Evolutionary conservation across 1,140 invertebrate species (phyloP).

Genomic region (Apis dorsata): DNA sequence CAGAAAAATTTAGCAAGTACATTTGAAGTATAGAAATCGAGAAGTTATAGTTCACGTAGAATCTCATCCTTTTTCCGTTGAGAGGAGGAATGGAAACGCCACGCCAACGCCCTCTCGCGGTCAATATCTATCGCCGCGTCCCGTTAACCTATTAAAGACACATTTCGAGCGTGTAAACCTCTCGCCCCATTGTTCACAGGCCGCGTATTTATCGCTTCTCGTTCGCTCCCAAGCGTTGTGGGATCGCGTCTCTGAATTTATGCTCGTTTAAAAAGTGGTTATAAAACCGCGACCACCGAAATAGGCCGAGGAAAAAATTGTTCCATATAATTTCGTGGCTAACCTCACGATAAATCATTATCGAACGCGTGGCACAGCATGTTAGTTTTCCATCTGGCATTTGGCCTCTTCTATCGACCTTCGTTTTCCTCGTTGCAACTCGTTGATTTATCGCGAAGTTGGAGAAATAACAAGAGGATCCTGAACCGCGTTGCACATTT

Average conservation of each 20-base stretch:
- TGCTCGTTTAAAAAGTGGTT: constrained; percentile 24
- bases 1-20: too few species aligned
- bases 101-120: not conserved
- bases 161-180: constrained; percentile 8
- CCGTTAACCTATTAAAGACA: constrained; percentile 34
- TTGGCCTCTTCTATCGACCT: constrained; percentile 66
- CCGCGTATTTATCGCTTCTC: constrained; percentile 20
- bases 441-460: constrained; percentile 79
- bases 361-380: constrained; percentile 36
- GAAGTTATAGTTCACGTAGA: constrained; percentile 11
- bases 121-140: constrained; percentile 34
- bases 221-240: not conserved
- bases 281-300: constrained; percentile 1
- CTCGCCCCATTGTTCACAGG: not conserved
- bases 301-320: not conserved
- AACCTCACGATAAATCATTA: constrained; percentile 47
- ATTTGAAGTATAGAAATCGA: not conserved
- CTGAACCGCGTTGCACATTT: constrained; percentile 50
- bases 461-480: constrained; percentile 76
- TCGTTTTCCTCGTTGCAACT: constrained; percentile 69
- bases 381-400: constrained; percentile 73
- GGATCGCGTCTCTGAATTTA: constrained; percentile 3
- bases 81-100: not conserved
- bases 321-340: constrained; percentile 17
- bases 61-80: not conserved